Evolutionary conservation across 2,888 invertebrate species (phyloP).

Genomic region (Buathra laborator): DNA sequence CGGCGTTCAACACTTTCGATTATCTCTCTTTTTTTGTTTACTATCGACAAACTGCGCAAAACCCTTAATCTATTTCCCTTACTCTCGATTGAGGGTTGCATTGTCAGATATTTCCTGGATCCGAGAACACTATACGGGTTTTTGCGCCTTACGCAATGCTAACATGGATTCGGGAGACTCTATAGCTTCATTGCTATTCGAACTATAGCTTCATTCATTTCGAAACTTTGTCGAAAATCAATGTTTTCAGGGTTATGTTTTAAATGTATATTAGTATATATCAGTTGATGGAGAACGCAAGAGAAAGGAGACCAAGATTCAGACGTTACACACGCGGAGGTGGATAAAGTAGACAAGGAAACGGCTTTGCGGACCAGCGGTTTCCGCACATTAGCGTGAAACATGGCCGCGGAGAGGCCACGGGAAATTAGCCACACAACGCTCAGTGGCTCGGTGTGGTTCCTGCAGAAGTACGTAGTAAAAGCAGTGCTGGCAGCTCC

Average conservation of each 20-base stretch:
- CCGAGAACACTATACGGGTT: not conserved
- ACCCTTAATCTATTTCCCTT: not conserved
- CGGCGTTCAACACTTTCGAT: not conserved
- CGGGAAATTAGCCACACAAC: slow-evolving; percentile 68
- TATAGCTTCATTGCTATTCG: too few species aligned
- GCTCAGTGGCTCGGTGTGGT: slow-evolving; percentile 30
- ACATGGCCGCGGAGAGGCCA: slow-evolving; percentile 66
- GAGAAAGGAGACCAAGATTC: slow-evolving; percentile 14
- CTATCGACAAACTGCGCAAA: not conserved
- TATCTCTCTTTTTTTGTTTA: not conserved
- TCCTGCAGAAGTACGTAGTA: slow-evolving; percentile 53
- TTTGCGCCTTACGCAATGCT: too few species aligned
- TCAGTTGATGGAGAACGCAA: not conserved
- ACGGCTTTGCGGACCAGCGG: slow-evolving; percentile 61
- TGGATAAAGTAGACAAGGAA: slow-evolving; percentile 41
- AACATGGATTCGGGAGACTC: too few species aligned
- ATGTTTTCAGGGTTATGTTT: too few species aligned
- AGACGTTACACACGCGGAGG: not conserved
- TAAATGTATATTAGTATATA: not conserved
- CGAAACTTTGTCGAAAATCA: too few species aligned
- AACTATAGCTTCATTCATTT: too few species aligned
- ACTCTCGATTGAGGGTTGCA: not conserved
- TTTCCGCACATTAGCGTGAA: slow-evolving; percentile 69
- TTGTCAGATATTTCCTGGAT: not conserved
- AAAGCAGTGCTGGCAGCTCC: slow-evolving; percentile 56